Conservation (phyloP, 2,888 invertebrate species). For the Atethmia centrago region DNA sequence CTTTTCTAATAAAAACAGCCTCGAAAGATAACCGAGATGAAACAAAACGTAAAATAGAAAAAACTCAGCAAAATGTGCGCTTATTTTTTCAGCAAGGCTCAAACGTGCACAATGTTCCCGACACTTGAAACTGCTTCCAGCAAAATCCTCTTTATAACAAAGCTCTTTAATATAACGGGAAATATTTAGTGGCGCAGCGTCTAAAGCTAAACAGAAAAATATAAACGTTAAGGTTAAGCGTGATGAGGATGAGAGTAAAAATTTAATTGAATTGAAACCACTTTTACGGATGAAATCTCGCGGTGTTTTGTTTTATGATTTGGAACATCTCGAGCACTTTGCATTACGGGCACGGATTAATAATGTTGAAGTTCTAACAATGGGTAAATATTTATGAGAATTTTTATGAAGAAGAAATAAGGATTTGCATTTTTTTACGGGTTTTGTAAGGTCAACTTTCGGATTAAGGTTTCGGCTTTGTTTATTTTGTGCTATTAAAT, state of each 20-base stretch:
- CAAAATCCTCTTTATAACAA: slow-evolving; percentile 63
- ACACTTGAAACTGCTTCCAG: slow-evolving; percentile 57
- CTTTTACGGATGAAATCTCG: slow-evolving; percentile 43
- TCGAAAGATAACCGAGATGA: not conserved
- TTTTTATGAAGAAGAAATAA: slow-evolving; percentile 31
- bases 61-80: slow-evolving; percentile 33
- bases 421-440: slow-evolving; percentile 15
- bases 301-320: slow-evolving; percentile 54
- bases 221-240: slow-evolving; percentile 8
- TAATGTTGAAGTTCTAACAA: slow-evolving; percentile 39
- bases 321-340: slow-evolving; percentile 30
- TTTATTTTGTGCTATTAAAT: slow-evolving; percentile 11
- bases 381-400: slow-evolving; percentile 49
- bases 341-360: slow-evolving; percentile 34
- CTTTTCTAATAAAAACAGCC: not conserved
- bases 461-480: not conserved
- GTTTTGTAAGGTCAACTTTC: not conserved
- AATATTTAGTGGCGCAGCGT: slow-evolving; percentile 41
- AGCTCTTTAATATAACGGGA: slow-evolving; percentile 60
- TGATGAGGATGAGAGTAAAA: slow-evolving; percentile 30
- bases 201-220: slow-evolving; percentile 37
- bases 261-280: slow-evolving; percentile 59
- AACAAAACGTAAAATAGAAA: slow-evolving; percentile 12
- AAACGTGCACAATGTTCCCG: slow-evolving; percentile 39
- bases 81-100: slow-evolving; percentile 54